A percentile compares a stretch with the other conserved stretches of the same genome.
phyloP scores from a whole-genome alignment of 2,113 vertebrate species.

The Seriola rivoliana region DNA sequence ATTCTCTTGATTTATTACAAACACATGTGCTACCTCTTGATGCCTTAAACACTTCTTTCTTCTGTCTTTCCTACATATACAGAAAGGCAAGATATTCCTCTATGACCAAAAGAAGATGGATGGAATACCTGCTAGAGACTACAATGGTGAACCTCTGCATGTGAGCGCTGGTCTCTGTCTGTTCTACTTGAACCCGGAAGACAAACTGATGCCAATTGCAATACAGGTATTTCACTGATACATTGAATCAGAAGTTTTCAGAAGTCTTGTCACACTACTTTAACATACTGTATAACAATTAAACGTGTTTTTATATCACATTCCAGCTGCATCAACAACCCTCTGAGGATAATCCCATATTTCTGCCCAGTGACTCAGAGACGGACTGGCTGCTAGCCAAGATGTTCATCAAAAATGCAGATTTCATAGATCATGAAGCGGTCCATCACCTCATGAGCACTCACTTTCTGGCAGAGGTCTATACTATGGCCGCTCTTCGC shows the following conservation, averaged over 20 bases:
- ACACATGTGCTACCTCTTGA: neutral
- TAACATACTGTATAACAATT: no score
- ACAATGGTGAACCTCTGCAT: conserved; percentile 61
- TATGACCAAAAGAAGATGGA: conserved; percentile 84
- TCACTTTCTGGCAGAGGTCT: conserved; percentile 81
- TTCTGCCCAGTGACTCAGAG: conserved; percentile 82
- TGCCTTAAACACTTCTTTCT: neutral
- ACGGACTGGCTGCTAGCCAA: conserved; percentile 86
- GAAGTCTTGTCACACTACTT: neutral
- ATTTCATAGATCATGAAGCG: conserved; percentile 75
- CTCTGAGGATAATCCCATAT: conserved; percentile 75
- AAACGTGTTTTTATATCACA: neutral
- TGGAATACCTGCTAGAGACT: conserved; percentile 63
- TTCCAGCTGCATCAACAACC: conserved; percentile 70
- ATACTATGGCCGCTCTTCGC: conserved; percentile 74
- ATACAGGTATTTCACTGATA: conserved; percentile 80
- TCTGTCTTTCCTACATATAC: neutral
- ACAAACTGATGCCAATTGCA: conserved; percentile 83
- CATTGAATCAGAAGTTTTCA: neutral
- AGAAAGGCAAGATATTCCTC: conserved; percentile 88
- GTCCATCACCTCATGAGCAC: conserved; percentile 79
- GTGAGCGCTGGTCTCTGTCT: conserved; percentile 79
- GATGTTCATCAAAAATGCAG: conserved; percentile 80
- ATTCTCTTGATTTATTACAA: no score
- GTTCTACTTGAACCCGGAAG: conserved; percentile 74